Conservation (phyloP, 2,113 vertebrate species). For the Emydocephalus ijimae region DNA sequence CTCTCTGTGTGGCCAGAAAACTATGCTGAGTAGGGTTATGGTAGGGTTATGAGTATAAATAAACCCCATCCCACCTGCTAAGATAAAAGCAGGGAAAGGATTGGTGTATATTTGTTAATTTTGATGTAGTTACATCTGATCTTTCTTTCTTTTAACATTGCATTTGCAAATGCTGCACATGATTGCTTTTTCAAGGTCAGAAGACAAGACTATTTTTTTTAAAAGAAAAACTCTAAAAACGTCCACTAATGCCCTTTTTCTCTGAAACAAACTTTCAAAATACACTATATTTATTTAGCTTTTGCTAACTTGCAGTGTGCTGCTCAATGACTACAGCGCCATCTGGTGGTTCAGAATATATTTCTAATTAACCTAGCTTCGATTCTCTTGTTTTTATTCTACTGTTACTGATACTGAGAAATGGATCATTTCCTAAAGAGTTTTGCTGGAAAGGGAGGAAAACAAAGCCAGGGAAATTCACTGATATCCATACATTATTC, state of each 20-base stretch:
- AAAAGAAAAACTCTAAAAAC: background rate
- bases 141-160: background rate
- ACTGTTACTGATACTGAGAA: background rate
- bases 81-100: slow-evolving; percentile 13
- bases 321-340: slow-evolving; percentile 11
- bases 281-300: background rate
- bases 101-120: background rate
- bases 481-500: background rate
- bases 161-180: background rate
- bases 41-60: background rate
- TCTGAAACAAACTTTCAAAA: background rate
- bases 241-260: background rate
- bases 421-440: background rate
- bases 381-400: background rate
- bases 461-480: background rate
- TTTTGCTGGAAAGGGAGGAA: background rate
- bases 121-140: background rate
- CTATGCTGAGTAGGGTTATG: background rate
- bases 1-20: slow-evolving; percentile 27
- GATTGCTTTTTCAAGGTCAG: slow-evolving; percentile 2
- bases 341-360: slow-evolving; percentile 25
- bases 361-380: background rate
- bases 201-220: background rate
- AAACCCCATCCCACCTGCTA: slow-evolving; percentile 11
- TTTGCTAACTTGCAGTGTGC: background rate